Evolutionary conservation across 2,113 vertebrate species (phyloP).

Genomic region (Aplodontia rufa): DNA sequence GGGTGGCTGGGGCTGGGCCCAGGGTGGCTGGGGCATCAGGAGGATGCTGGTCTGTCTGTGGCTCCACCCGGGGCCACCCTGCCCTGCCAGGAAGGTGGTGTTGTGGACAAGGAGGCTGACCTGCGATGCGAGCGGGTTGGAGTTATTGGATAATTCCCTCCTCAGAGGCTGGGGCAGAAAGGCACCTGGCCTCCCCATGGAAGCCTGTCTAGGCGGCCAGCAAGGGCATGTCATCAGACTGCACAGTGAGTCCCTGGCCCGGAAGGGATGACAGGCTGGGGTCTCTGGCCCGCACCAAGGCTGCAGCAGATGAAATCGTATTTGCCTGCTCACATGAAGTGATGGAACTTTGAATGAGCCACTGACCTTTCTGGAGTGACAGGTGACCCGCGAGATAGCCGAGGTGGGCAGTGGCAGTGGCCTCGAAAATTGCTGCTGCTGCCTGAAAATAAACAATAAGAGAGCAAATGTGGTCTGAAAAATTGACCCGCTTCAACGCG

Average conservation of each 20-base stretch:
- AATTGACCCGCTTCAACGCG: constrained; percentile 91
- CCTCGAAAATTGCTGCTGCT: constrained; percentile 91
- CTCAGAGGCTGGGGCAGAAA: background rate
- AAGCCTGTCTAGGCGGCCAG: constrained; percentile 73
- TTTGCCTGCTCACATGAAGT: constrained; percentile 87
- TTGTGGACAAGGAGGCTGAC: background rate
- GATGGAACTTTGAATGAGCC: constrained; percentile 93
- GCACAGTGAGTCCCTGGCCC: constrained; percentile 22
- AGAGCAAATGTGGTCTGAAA: constrained; percentile 90
- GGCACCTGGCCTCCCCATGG: constrained; percentile 64
- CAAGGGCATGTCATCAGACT: too few relatives aligned
- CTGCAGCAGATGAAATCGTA: constrained; percentile 83
- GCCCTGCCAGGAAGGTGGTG: too few relatives aligned
- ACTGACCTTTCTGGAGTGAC: constrained; percentile 92
- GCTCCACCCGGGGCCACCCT: background rate
- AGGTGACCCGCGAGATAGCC: constrained; percentile 91
- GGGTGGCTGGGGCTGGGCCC: rapidly evolving
- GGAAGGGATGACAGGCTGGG: constrained; percentile 70
- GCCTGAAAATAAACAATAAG: constrained; percentile 95
- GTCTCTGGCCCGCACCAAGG: constrained; percentile 71
- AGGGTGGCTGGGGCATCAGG: too few relatives aligned
- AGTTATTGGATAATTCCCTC: constrained; percentile 35
- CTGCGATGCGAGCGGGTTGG: background rate
- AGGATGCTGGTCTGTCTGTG: background rate
- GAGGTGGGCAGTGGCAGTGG: constrained; percentile 87